Base-by-base conservation (phyloP, 2,888 invertebrate species). In the Dryocosmus kuriphilus region DNA sequence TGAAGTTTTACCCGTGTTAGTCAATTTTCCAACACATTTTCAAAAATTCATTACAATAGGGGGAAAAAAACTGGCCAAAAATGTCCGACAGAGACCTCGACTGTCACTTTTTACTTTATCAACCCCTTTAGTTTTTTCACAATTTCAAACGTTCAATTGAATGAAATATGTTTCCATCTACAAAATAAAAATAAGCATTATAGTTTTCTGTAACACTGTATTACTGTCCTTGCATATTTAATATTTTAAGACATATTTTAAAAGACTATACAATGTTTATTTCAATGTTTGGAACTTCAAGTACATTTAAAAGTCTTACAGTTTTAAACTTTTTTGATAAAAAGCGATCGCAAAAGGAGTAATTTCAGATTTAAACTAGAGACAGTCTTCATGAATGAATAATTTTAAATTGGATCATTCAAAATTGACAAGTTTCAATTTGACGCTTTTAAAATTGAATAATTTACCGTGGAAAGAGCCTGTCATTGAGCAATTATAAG, bases 361-460 rank as follows among this genome's bases (percentile, higher is more conserved):
- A 51, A 51, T 8, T n/a, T 51, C 51, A 51, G 7, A 51, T 51
- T 51, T 19, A n/a, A 51, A 19, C n/a, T 51, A 51, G n/a, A 14
- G 51, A 51, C 7, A 51, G n/a, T 51, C n/a, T 51, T 51, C n/a
- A 7, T n/a, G 51, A 51, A 51, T 51, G 51, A 51, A 51, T 51
- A 51, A 51, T 51, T 51, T 14, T 51, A 51, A 51, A 51, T 51
- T 51, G 51, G 51, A 51, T 51, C 51, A 51, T 51, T 51, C 51
- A n/a, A 14, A 51, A 51, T 8, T 8, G 51, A 51, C 51, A 7
- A n/a, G 46, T 51, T 51, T 51, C 46, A n/a, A 51, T 51, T 51
- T 51, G 46, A n/a, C 6, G 19, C 19, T 3, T 19, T 51, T 51
- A 8, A n/a, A 51, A 51, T 51, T 51, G 1, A n/a, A n/a, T 51